These are phyloP conservation scores for Plagiodera versicolora DNA, from an alignment of 2,888 invertebrate species.

Conservation along the genomic window DNA sequence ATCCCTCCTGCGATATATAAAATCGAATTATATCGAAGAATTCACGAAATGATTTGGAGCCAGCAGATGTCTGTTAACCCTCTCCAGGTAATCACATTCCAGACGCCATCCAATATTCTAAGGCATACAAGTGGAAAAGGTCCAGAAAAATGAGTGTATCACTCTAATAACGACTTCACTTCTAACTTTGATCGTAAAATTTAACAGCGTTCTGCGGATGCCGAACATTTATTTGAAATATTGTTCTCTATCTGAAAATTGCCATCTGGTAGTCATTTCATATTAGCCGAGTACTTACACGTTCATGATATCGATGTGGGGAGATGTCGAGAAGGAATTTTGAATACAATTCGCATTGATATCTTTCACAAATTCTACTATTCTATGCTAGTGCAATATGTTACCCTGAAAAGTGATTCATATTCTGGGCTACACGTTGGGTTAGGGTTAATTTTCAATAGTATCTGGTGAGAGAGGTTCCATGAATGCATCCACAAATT, in stretches of 20 bases:
- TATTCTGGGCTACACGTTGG: no score
- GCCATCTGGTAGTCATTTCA: conserved; percentile 35
- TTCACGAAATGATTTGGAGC: background rate
- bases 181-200: conserved; percentile 47
- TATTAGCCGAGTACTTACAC: background rate
- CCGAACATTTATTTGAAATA: conserved; percentile 40
- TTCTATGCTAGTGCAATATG: no score
- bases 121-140: conserved; percentile 17
- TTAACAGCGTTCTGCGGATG: conserved; percentile 44
- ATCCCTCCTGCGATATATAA: background rate
- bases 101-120: conserved; percentile 13
- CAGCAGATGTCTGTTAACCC: background rate
- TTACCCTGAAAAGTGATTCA: no score
- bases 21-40: background rate
- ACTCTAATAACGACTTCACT: conserved; percentile 42
- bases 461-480: no score
- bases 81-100: background rate
- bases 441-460: no score
- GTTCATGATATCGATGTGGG: background rate
- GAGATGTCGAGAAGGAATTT: background rate
- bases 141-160: conserved; percentile 25
- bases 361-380: no score
- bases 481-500: no score
- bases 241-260: conserved; percentile 34
- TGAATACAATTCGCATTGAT: background rate